Evolutionary conservation across 2,113 vertebrate species (phyloP), one percentile per base, ranked within the genome.

Genomic region (Edolisoma coerulescens): DNA sequence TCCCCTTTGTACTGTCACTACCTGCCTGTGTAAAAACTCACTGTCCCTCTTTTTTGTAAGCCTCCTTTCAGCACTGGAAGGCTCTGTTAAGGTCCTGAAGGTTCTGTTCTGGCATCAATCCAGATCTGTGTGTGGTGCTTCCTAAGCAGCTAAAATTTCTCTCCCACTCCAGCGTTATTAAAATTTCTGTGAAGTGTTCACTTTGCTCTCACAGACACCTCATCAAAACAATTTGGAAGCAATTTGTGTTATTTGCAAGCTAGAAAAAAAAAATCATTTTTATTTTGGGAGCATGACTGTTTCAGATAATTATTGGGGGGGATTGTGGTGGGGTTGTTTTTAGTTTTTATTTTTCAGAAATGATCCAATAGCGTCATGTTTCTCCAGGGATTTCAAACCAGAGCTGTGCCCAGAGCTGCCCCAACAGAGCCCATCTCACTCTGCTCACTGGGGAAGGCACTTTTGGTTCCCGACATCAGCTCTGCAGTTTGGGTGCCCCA

Each of bases 291-390:
- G 6, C 15, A 7, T 24, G 33, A 10, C 19, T 28, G 5, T 37
- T 57, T n/a, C n/a, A 56, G 13, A 16, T 7, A 56, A n/a, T 32
- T 32, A 14, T 49, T 24, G 28, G 8, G 10, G 10, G 4, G 4
- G 14, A 1, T 28, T 56, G 7, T 50, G 49, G 49, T 30, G 19
- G n/a, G 2, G 5, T 20, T 45, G 9, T 52, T 35, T 64, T 56
- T 7, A 1, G 7, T 23, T 20, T 26, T 26, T 12, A 12, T 47
- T 44, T 87, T 44, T 37, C 7, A 32, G 26, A 53, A 42, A 44
- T 26, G 7, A 23, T n/a, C 13, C 9, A 4, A 10, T 20, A 49
- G 1, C 3, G 6, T 12, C 24, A 0, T 2, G 1, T 49, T 35
- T 64, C 28, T 54, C 21, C 67, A 35, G 50, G 22, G 18, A 23